Conservation (phyloP, 2,888 invertebrate genomes). For the Acanthopleura granulata region DNA sequence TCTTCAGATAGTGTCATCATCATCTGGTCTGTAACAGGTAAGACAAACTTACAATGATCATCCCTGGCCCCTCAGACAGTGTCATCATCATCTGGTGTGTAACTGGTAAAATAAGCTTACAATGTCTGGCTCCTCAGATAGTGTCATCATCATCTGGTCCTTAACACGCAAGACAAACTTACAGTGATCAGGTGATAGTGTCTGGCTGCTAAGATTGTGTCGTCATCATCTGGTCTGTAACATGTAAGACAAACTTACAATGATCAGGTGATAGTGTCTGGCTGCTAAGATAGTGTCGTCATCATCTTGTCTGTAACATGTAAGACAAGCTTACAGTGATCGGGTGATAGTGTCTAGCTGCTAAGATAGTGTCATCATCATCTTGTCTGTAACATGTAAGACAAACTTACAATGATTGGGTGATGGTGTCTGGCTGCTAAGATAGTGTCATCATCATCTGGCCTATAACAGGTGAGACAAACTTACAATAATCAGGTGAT, state of each 20-base stretch:
- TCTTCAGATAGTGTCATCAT: slow-evolving; percentile 58
- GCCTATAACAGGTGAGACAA: slow-evolving; percentile 48
- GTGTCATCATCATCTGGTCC: slow-evolving; percentile 57
- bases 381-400: slow-evolving; percentile 55
- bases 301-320: slow-evolving; percentile 53
- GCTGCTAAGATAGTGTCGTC: slow-evolving; percentile 60
- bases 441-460: slow-evolving; percentile 34
- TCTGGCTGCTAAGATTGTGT: slow-evolving; percentile 55
- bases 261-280: slow-evolving; percentile 55
- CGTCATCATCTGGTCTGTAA: slow-evolving; percentile 32
- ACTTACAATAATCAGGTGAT: background rate
- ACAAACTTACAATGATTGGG: background rate
- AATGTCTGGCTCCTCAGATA: too few species aligned
- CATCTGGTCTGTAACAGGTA: slow-evolving; percentile 54
- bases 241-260: slow-evolving; percentile 44
- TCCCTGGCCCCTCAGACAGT: slow-evolving; percentile 57
- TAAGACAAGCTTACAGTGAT: slow-evolving; percentile 27
- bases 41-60: slow-evolving; percentile 39
- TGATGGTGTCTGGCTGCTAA: slow-evolving; percentile 58
- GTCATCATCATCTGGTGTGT: too few species aligned
- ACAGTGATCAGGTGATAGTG: slow-evolving; percentile 40
- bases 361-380: slow-evolving; percentile 55
- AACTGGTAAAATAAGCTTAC: too few species aligned
- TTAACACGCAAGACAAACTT: slow-evolving; percentile 40
- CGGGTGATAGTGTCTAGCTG: slow-evolving; percentile 44